These are phyloP conservation scores for Drosophila rubida DNA, from an alignment of 2,888 invertebrate species.

Conservation along the genomic window DNA sequence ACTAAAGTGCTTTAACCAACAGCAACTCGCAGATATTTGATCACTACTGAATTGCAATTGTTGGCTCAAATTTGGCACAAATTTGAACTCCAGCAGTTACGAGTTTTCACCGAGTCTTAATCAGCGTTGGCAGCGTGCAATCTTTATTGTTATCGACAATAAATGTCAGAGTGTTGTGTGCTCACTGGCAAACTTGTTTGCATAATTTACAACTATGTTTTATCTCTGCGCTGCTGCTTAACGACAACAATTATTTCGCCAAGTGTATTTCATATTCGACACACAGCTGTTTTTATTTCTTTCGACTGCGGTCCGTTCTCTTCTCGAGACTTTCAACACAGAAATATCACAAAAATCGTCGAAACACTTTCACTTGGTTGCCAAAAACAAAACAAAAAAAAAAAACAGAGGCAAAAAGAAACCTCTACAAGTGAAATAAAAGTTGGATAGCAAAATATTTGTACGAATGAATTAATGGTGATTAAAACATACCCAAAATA, in stretches of 20 bases:
- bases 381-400: conserved; percentile 4
- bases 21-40: too few relatives aligned
- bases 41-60: too few relatives aligned
- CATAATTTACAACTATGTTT: too few relatives aligned
- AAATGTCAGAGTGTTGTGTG: neutral
- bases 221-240: neutral
- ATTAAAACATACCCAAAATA: conserved; percentile 34
- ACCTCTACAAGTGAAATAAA: neutral
- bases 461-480: conserved; percentile 13
- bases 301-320: conserved; percentile 2
- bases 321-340: conserved; percentile 9
- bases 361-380: conserved; percentile 22
- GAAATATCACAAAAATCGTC: neutral
- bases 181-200: too few relatives aligned
- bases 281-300: neutral
- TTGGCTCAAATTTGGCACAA: too few relatives aligned
- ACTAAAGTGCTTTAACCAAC: too few relatives aligned
- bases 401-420: neutral
- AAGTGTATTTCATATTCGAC: conserved; percentile 3
- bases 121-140: neutral
- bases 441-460: conserved; percentile 18
- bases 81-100: too few relatives aligned
- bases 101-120: too few relatives aligned
- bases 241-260: neutral
- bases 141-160: neutral